phyloP scores from a whole-genome alignment of 2,888 invertebrate genomes.

The Drosophila kambysellisi region DNA sequence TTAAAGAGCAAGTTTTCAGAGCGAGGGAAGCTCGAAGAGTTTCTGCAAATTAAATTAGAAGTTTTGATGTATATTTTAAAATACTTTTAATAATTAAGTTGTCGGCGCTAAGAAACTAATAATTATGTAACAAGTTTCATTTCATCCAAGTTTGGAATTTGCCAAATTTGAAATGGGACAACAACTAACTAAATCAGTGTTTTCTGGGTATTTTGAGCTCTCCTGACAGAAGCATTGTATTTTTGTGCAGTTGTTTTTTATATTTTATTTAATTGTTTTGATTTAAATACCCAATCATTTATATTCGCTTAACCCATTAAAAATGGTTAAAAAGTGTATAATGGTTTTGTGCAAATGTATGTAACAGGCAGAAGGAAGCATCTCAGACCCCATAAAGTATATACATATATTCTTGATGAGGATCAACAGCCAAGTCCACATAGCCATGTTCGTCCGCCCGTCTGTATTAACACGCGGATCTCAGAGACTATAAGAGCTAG shows the following conservation, averaged over 20 bases:
- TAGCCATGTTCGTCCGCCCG: too few species aligned
- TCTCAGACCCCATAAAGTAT: too few species aligned
- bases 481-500: too few species aligned
- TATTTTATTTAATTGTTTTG: neutral
- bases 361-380: too few species aligned
- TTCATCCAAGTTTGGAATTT: neutral
- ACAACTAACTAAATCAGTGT: neutral
- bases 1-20: constrained; percentile 3
- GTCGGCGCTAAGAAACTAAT: neutral
- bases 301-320: too few species aligned
- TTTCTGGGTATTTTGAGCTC: neutral
- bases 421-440: too few species aligned
- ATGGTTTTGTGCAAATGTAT: too few species aligned
- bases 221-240: neutral
- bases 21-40: constrained; percentile 13
- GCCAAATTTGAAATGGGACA: neutral
- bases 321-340: too few species aligned
- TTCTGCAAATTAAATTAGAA: neutral
- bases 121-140: neutral
- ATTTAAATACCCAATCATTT: neutral
- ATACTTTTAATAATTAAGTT: neutral
- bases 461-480: too few species aligned
- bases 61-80: neutral
- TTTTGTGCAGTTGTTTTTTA: neutral
- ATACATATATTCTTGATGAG: too few species aligned